Conservation (phyloP, 2,113 vertebrate species). For the Aleadryas rufinucha region DNA sequence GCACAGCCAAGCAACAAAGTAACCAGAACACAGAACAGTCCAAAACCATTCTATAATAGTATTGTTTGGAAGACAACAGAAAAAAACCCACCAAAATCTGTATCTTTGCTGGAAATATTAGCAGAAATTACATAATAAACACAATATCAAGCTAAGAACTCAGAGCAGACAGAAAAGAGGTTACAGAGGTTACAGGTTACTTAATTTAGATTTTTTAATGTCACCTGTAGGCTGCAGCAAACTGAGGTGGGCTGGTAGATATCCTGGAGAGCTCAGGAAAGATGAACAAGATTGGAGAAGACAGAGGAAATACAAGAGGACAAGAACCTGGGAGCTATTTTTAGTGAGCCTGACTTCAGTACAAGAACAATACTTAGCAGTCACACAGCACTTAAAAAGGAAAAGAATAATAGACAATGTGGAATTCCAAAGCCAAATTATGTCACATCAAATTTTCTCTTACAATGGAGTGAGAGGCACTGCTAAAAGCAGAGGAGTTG, state of each 20-base stretch:
- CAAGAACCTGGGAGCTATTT: neutral
- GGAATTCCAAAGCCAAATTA: neutral
- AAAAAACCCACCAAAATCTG: neutral
- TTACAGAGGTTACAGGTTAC: neutral
- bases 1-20: neutral
- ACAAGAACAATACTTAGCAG: neutral
- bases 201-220: neutral
- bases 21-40: neutral
- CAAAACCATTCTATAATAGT: neutral
- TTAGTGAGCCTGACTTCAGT: neutral
- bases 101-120: neutral
- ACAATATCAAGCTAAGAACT: neutral
- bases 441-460: neutral
- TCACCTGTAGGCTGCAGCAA: neutral
- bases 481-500: neutral
- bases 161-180: neutral
- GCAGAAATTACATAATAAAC: neutral
- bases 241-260: neutral
- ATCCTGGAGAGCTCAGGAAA: neutral
- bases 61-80: neutral
- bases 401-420: neutral
- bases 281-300: neutral
- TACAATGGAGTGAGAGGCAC: neutral
- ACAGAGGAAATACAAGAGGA: neutral
- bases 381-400: neutral